Conservation (phyloP, 2,888 invertebrate species). For the Campopleginae sp. region DNA sequence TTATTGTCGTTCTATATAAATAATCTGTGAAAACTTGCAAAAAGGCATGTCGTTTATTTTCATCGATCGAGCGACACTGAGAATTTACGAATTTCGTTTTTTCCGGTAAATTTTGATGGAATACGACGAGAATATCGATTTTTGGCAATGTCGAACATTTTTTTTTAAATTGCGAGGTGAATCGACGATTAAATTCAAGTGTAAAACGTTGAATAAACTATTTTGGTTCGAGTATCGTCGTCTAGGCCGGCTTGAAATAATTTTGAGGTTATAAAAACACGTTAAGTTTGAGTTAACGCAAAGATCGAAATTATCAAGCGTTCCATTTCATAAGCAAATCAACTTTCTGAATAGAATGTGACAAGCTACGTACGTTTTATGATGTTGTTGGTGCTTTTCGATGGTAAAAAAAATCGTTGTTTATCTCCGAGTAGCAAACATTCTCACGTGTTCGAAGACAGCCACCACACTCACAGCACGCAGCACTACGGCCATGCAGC, state of each 20-base stretch:
- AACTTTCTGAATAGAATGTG: neutral
- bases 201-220: neutral
- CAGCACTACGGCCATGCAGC: neutral
- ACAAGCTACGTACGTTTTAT: neutral
- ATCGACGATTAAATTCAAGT: no score
- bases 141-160: no score
- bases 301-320: neutral
- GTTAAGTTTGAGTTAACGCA: neutral
- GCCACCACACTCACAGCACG: neutral
- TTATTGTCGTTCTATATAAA: neutral
- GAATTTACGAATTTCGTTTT: no score
- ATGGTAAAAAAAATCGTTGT: slow-evolving; percentile 24
- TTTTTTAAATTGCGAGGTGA: no score
- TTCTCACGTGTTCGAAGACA: slow-evolving; percentile 58
- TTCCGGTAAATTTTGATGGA: no score
- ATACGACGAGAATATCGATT: no score
- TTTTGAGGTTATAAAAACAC: slow-evolving; percentile 57
- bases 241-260: neutral
- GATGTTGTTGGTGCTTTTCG: slow-evolving; percentile 50
- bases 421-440: slow-evolving; percentile 41
- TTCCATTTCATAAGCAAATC: neutral
- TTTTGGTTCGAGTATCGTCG: neutral
- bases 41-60: no score
- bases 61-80: no score
- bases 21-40: neutral